A percentile compares a stretch with the other conserved stretches of the same genome.
These are phyloP conservation scores for Cyprinodon brontotheroides DNA, from an alignment of 2,113 vertebrate species.

Conservation along the genomic window DNA sequence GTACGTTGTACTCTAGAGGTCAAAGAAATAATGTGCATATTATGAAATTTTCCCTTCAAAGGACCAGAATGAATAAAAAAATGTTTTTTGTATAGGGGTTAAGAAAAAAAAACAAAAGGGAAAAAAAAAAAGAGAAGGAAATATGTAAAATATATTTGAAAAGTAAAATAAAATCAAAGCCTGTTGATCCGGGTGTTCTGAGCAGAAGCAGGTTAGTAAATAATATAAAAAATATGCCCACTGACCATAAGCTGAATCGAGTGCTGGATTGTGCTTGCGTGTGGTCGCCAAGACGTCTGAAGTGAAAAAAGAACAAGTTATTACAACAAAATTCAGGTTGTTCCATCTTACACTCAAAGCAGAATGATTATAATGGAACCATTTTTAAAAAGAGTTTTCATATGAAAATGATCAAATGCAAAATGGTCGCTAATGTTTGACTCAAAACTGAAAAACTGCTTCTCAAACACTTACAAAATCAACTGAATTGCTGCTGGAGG, in stretches of 20 bases:
- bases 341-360: neutral
- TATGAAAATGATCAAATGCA: neutral
- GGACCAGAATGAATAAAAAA: neutral
- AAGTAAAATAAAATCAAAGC: neutral
- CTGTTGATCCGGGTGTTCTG: neutral
- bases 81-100: neutral
- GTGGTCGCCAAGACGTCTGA: conserved; percentile 82
- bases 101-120: neutral
- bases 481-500: conserved; percentile 17
- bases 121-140: neutral
- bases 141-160: neutral
- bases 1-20: neutral
- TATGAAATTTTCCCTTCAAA: neutral
- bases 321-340: neutral
- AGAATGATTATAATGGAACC: neutral
- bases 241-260: conserved; percentile 83
- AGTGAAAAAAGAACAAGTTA: conserved; percentile 17
- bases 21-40: neutral
- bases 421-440: neutral
- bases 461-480: neutral
- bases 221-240: conserved; percentile 28
- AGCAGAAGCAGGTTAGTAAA: neutral
- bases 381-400: neutral
- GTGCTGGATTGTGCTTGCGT: conserved; percentile 77
- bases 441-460: neutral